Evolutionary conservation across 2,113 vertebrate genomes (phyloP).

Genomic region (Castor canadensis): DNA sequence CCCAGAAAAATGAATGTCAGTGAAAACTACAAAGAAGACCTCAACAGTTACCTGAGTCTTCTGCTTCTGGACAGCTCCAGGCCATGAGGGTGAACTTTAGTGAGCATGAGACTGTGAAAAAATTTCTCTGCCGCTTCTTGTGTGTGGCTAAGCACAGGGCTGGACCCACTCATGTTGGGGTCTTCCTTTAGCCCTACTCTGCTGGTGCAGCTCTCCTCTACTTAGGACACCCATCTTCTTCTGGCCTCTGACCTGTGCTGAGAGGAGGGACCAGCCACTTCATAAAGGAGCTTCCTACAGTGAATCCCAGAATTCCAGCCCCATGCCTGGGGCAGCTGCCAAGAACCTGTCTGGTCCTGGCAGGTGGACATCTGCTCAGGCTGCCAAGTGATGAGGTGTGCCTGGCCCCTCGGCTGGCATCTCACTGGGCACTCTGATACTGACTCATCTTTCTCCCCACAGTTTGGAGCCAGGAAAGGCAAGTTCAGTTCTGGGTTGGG

Average conservation of each 20-base stretch:
- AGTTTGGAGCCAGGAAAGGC: neutral
- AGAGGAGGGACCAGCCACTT: neutral
- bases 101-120: neutral
- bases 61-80: neutral
- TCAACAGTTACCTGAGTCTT: neutral
- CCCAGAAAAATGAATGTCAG: neutral
- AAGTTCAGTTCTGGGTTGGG: neutral
- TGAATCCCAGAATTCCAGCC: neutral
- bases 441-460: neutral
- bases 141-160: too few relatives aligned
- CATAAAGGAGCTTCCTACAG: neutral
- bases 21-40: neutral
- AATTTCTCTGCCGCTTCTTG: neutral
- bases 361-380: neutral
- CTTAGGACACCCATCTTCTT: accelerated
- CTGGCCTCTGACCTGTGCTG: neutral
- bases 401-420: neutral
- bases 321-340: neutral
- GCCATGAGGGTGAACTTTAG: neutral
- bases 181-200: too few relatives aligned
- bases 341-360: neutral
- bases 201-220: neutral
- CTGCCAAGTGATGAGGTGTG: neutral
- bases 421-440: neutral
- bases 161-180: too few relatives aligned